phyloP scores from a whole-genome alignment of 2,113 vertebrate species.

The Lates calcarifer region DNA sequence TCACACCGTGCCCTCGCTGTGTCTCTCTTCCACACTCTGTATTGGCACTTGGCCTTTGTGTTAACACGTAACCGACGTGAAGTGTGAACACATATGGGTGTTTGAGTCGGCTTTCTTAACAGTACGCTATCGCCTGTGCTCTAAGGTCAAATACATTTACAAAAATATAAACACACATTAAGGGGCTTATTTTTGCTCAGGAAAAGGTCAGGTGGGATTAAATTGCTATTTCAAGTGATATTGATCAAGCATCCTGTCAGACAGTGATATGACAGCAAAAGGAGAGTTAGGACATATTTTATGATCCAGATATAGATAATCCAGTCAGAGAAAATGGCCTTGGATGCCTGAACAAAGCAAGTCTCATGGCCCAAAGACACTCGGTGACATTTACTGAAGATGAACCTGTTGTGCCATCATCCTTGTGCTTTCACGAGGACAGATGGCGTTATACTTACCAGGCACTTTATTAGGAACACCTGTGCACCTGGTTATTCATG shows the following conservation, averaged over 20 bases:
- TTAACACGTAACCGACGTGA: slow-evolving; percentile 7
- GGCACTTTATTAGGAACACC: background rate
- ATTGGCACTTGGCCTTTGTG: slow-evolving; percentile 21
- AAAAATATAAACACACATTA: background rate
- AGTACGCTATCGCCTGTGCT: background rate
- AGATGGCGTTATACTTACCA: background rate
- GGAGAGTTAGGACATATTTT: fast-evolving
- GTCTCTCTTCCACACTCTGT: background rate
- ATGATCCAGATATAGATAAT: background rate
- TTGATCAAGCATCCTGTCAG: background rate
- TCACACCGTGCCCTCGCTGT: background rate
- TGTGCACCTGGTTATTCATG: background rate
- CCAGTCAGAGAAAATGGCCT: background rate
- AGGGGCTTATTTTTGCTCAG: background rate
- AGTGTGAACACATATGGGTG: slow-evolving; percentile 6
- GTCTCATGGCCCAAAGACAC: background rate
- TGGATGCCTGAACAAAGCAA: background rate
- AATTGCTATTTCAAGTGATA: background rate
- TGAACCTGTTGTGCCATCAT: background rate
- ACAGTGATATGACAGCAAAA: background rate
- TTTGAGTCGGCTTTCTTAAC: background rate
- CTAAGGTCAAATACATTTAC: background rate
- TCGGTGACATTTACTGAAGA: too few species aligned
- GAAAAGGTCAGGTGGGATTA: slow-evolving; percentile 28
- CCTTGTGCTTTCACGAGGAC: background rate